Evolutionary conservation across 1,140 invertebrate species (phyloP).

Genomic region (Rhizoglyphus robini): DNA sequence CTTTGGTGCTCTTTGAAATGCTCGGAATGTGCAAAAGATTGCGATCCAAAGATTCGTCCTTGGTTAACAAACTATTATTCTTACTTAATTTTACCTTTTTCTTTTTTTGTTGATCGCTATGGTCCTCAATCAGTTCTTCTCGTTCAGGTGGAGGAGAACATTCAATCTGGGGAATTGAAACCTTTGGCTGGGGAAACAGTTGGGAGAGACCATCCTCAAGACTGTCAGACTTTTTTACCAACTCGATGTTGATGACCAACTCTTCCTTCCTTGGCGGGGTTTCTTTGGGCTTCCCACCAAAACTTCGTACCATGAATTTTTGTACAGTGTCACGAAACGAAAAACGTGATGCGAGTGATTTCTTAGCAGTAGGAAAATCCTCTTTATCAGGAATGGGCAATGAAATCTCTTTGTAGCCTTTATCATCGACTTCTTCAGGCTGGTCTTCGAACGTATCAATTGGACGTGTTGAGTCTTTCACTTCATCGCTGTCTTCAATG

Average conservation of each 20-base stretch:
- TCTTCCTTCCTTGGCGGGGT: conserved; percentile 6
- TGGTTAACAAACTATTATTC: background rate
- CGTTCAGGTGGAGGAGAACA: background rate
- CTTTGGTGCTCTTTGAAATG: background rate
- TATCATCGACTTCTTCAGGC: background rate
- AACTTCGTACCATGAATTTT: background rate
- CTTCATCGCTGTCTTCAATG: background rate
- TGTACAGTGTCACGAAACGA: conserved; percentile 5
- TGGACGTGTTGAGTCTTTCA: background rate
- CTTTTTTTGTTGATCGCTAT: background rate
- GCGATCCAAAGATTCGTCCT: background rate
- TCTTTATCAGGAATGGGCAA: background rate
- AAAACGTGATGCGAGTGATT: background rate
- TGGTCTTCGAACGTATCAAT: background rate
- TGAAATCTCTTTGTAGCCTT: background rate
- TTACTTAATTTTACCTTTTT: background rate
- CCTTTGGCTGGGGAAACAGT: background rate
- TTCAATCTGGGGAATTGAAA: conserved; percentile 7
- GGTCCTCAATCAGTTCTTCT: conserved; percentile 2
- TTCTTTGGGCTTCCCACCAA: background rate
- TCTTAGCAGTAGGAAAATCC: background rate
- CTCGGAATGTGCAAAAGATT: background rate
- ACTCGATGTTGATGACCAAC: conserved; percentile 2
- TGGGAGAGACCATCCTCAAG: background rate
- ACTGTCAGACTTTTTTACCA: conserved; percentile 4